Evolutionary conservation across 2,888 invertebrate species (phyloP).

Genomic region (Drosophila koepferae): DNA sequence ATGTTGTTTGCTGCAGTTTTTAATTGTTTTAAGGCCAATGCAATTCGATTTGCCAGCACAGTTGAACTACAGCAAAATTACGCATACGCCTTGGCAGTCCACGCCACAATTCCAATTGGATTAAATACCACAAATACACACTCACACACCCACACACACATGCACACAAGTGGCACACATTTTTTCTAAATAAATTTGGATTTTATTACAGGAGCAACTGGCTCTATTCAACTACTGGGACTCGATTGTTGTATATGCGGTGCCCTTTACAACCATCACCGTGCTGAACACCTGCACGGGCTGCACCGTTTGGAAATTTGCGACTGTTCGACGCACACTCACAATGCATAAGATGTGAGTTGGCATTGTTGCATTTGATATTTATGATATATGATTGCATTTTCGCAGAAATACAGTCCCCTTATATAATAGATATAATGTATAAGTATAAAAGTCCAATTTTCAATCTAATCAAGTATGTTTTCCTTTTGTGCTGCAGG

Average conservation of each 20-base stretch:
- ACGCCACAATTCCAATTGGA: conserved; percentile 9
- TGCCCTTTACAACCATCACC: conserved; percentile 90
- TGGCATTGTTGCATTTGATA: background rate
- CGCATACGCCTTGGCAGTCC: conserved; percentile 35
- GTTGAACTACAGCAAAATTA: conserved; percentile 24
- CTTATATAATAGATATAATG: background rate
- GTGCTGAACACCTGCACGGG: conserved; percentile 90
- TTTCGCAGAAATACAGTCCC: background rate
- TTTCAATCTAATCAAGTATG: conserved; percentile 11
- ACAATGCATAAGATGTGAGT: conserved; percentile 83
- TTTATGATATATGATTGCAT: conserved; percentile 4
- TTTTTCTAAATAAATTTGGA: conserved; percentile 2
- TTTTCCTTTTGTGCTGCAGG: conserved; percentile 35
- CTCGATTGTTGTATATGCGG: conserved; percentile 89
- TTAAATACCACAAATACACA: background rate
- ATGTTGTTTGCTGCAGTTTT: background rate
- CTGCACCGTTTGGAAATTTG: conserved; percentile 88
- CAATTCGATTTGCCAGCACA: conserved; percentile 15
- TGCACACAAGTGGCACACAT: background rate
- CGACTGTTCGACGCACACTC: conserved; percentile 85
- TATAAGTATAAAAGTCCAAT: background rate
- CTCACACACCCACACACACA: background rate
- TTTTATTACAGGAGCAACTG: conserved; percentile 86
- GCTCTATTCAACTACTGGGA: conserved; percentile 90
- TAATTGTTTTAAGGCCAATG: background rate